Conservation (phyloP, 2,113 vertebrate species). For the Seriola aureovittata region DNA sequence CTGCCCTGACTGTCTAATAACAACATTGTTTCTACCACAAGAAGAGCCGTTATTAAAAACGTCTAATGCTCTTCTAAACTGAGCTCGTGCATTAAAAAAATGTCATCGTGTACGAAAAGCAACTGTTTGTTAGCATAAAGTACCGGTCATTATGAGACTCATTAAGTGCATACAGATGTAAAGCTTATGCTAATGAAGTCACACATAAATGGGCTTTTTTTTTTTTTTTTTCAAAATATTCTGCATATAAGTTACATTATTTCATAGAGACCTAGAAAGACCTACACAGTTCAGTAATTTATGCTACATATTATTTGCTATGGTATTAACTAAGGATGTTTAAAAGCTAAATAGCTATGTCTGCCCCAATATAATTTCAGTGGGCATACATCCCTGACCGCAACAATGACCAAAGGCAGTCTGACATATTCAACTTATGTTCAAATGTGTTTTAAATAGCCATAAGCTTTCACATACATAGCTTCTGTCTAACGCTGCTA, state of each 20-base stretch:
- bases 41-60: conserved; percentile 40
- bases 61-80: conserved; percentile 47
- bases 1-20: background rate
- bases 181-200: conserved; percentile 16
- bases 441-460: conserved; percentile 9
- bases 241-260: too few species aligned
- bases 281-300: background rate
- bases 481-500: background rate
- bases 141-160: background rate
- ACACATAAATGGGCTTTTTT: background rate
- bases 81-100: conserved; percentile 29
- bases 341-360: background rate
- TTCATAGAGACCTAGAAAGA: too few species aligned
- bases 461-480: background rate
- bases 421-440: background rate
- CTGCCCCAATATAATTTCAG: background rate
- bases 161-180: conserved; percentile 17
- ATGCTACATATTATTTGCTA: background rate
- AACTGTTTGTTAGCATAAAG: conserved; percentile 18
- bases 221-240: too few species aligned
- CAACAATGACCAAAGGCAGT: background rate
- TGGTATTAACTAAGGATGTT: background rate
- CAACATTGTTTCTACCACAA: conserved; percentile 57
- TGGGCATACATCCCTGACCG: background rate
- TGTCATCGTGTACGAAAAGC: conserved; percentile 6